Evolutionary conservation across 2,797 vertebrate species (phyloP), one percentile per base, ranked within the genome.

Genomic region (Gephyroberyx darwinii): DNA sequence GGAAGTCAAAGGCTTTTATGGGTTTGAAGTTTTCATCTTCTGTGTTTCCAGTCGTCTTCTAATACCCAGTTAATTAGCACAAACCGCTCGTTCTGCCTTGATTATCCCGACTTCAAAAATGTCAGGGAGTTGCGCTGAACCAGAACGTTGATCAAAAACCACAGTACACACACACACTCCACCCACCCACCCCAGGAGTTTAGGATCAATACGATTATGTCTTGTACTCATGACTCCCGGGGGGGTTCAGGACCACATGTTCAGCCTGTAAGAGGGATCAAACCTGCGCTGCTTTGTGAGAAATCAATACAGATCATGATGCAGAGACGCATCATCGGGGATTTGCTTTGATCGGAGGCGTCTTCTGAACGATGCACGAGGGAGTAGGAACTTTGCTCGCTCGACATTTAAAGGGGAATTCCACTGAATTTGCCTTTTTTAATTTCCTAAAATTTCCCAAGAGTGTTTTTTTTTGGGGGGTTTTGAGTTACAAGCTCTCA

Each of bases 261-360:
- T 80, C 65, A 80, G 66, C 81, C 82, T 86, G 81, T 83, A n/a
- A 10, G 53, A n/a, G 33, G 76, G 75, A 67, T 79, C 30, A 76
- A 74, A 59, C 76, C 70, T 3, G 31, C 1, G 47, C 60, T 14
- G 73, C 83, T 84, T 70, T 80, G 80, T 83, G 77, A 69, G 8
- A 50, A 88, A 89, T 90, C 89, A 82, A 87, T 92, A 72, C 63
- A 70, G 76, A 76, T 84, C 66, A 58, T 81, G 84, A 85, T 52
- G 47, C 55, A 16, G 0, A 67, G 67, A 78, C 43, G 14, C 71
- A 14, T 79, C 75, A 2, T 58, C 0, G 54, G 81, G 77, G 81
- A 74, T 72, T 69, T 17, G 52, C 76, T 85, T 75, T 87, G 79
- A 88, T 65, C 39, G 20, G 58, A 55, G 37, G 60, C 68, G 0